phyloP scores from a whole-genome alignment of 2,797 vertebrate species.

The Parauchenoglanis punctatus region DNA sequence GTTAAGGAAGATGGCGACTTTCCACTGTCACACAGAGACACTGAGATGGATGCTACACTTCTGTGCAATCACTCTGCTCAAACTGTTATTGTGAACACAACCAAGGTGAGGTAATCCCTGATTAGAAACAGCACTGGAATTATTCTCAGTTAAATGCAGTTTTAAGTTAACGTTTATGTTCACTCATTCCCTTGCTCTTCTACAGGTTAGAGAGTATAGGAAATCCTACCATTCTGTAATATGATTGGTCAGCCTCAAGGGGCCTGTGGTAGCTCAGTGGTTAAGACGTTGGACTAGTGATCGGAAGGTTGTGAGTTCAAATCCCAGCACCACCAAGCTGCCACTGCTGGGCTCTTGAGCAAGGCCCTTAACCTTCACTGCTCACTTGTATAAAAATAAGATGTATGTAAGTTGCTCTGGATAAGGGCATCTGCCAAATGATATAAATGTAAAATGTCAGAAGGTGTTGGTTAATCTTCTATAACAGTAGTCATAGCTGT shows the following conservation, averaged over 20 bases:
- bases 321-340: too few species aligned
- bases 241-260: background rate
- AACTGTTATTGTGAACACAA: background rate
- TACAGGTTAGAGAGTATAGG: conserved; percentile 1
- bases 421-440: too few species aligned
- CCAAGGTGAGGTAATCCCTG: background rate
- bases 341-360: too few species aligned
- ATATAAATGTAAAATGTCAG: too few species aligned
- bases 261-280: too few species aligned
- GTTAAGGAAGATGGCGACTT: conserved; percentile 35
- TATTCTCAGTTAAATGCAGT: conserved; percentile 1
- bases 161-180: conserved; percentile 17
- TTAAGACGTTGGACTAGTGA: too few species aligned
- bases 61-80: conserved; percentile 7
- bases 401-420: too few species aligned
- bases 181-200: background rate
- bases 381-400: too few species aligned
- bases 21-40: conserved; percentile 23
- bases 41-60: conserved; percentile 3
- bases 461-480: background rate
- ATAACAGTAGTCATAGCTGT: background rate
- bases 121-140: background rate
- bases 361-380: too few species aligned
- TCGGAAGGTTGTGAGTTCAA: too few species aligned
- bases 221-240: background rate